A percentile compares a stretch with the other conserved stretches of the same genome.
These are phyloP conservation scores for Cynodonichthys magdalenae DNA, from an alignment of 2,797 vertebrate genomes.

Conservation along the genomic window DNA sequence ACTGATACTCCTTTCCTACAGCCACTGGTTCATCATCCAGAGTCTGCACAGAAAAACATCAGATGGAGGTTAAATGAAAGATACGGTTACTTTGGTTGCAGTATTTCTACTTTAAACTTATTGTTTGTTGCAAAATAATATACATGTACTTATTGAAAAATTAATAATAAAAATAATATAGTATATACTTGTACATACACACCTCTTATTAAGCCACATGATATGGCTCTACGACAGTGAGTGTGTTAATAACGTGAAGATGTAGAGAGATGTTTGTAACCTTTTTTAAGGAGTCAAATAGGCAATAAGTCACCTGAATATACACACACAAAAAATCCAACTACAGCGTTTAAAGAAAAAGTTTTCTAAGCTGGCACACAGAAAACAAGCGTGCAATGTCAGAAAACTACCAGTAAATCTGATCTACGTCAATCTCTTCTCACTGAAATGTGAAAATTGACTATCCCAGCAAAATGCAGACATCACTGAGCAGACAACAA, in stretches of 20 bases:
- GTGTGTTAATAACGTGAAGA: too few relatives aligned
- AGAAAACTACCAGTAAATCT: slow-evolving; percentile 29
- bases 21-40: slow-evolving; percentile 84
- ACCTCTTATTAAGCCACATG: too few relatives aligned
- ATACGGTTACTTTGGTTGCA: background rate
- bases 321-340: background rate
- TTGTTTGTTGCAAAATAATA: too few relatives aligned
- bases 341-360: background rate
- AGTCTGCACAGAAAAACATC: slow-evolving; percentile 72
- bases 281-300: background rate
- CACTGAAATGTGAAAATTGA: slow-evolving; percentile 21
- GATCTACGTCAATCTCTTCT: slow-evolving; percentile 18
- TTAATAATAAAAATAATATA: too few relatives aligned
- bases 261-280: too few relatives aligned
- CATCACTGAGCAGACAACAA: slow-evolving; percentile 42
- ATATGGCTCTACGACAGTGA: too few relatives aligned
- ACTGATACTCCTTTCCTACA: slow-evolving; percentile 88
- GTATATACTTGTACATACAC: too few relatives aligned
- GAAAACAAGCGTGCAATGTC: slow-evolving; percentile 43
- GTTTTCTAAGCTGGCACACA: slow-evolving; percentile 7
- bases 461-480: slow-evolving; percentile 10
- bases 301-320: background rate
- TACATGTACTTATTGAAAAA: background rate
- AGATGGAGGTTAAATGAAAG: background rate
- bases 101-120: background rate